phyloP scores from a whole-genome alignment of 1,140 invertebrate species.

The Lineus longissimus region DNA sequence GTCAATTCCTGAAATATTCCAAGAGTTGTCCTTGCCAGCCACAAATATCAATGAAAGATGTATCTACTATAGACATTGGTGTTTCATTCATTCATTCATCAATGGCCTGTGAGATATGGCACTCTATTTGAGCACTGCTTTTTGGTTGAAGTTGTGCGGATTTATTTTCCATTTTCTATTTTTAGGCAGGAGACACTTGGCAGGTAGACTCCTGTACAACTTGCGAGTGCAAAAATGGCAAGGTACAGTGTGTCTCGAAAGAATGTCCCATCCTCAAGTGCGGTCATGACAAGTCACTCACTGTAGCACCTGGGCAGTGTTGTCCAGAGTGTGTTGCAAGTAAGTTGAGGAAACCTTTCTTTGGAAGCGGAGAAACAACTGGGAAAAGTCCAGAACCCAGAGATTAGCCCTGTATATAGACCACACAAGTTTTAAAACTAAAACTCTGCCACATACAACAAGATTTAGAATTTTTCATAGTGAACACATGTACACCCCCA shows the following conservation, averaged over 20 bases:
- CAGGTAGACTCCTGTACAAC: conserved; percentile 79
- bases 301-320: conserved; percentile 66
- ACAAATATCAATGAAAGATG: too few relatives aligned
- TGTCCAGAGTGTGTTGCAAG: conserved; percentile 82
- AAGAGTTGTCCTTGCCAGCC: too few relatives aligned
- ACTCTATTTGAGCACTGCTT: too few relatives aligned
- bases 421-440: background rate
- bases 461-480: too few relatives aligned
- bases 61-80: too few relatives aligned
- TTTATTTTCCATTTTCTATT: conserved; percentile 5
- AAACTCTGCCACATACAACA: too few relatives aligned
- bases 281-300: conserved; percentile 26
- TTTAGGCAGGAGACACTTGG: conserved; percentile 80
- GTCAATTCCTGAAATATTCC: too few relatives aligned
- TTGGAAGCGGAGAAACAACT: too few relatives aligned
- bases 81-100: too few relatives aligned
- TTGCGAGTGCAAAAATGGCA: conserved; percentile 75
- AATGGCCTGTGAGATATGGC: background rate
- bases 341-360: conserved; percentile 39
- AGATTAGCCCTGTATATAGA: background rate
- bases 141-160: too few relatives aligned
- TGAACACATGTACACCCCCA: too few relatives aligned
- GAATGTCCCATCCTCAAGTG: conserved; percentile 60
- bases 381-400: background rate
- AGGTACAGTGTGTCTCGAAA: conserved; percentile 74